Evolutionary conservation across 2,797 vertebrate genomes (phyloP).

Genomic region (Lerista edwardsae): DNA sequence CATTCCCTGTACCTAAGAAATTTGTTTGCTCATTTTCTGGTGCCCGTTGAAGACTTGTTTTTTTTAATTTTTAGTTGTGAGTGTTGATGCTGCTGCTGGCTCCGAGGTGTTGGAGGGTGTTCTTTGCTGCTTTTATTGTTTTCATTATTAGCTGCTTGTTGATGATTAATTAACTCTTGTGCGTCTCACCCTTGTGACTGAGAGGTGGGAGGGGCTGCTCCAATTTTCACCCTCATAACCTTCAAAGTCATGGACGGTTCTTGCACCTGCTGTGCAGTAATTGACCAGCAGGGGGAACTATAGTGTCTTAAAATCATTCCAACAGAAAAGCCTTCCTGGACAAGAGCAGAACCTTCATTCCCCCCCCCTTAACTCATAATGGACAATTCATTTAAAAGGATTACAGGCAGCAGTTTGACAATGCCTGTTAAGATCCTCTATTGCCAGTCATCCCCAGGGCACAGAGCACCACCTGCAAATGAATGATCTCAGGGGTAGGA

Average conservation of each 20-base stretch:
- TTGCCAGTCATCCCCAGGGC: accelerated
- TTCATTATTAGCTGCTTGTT: too few relatives aligned
- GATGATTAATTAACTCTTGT: too few relatives aligned
- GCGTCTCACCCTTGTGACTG: too few relatives aligned
- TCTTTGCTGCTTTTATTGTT: too few relatives aligned
- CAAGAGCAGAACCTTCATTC: neutral
- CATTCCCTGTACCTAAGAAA: too few relatives aligned
- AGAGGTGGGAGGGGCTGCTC: too few relatives aligned
- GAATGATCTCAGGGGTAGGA: accelerated
- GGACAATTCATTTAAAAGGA: neutral
- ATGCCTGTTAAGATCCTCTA: accelerated
- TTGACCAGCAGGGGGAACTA: slow-evolving; percentile 42
- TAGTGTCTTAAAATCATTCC: accelerated
- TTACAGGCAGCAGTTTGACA: neutral
- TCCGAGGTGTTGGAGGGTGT: too few relatives aligned
- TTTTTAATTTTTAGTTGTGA: too few relatives aligned
- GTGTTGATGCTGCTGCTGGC: too few relatives aligned
- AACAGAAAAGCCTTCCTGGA: neutral
- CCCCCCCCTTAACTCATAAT: neutral
- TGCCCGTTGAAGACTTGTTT: too few relatives aligned
- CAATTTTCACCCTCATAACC: neutral
- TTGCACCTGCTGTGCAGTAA: neutral
- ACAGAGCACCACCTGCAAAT: neutral
- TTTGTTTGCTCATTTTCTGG: too few relatives aligned
- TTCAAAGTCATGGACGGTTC: neutral